Evolutionary conservation across 2,113 vertebrate genomes (phyloP).

Genomic region (Bujurquina vittata): DNA sequence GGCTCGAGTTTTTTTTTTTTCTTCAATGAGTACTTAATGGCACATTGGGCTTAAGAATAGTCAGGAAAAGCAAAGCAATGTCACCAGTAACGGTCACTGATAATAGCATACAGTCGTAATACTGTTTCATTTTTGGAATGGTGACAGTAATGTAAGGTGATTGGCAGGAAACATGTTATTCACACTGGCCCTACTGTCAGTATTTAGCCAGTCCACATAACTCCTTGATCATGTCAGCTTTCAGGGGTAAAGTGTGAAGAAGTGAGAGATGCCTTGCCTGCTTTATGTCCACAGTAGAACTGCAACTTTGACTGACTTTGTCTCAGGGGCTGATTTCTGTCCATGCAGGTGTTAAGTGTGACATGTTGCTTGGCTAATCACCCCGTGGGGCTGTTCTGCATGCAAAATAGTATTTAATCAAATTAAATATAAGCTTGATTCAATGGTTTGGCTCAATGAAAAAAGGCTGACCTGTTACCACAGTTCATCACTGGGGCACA

Average conservation of each 20-base stretch:
- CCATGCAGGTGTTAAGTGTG: slow-evolving; percentile 7
- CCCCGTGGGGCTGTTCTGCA: slow-evolving; percentile 34
- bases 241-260: neutral
- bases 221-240: neutral
- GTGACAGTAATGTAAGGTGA: neutral
- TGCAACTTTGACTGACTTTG: neutral
- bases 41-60: neutral
- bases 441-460: slow-evolving; percentile 58
- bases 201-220: neutral
- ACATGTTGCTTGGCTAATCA: slow-evolving; percentile 68
- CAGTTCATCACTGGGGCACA: slow-evolving; percentile 43
- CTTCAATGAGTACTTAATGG: fast-evolving
- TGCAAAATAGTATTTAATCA: slow-evolving; percentile 66
- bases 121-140: neutral
- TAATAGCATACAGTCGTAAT: neutral
- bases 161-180: neutral
- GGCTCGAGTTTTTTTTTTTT: too few relatives aligned
- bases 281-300: neutral
- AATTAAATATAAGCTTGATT: slow-evolving; percentile 73
- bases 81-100: neutral
- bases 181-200: neutral
- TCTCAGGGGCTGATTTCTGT: neutral
- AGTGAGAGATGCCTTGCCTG: too few relatives aligned
- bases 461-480: slow-evolving; percentile 57
- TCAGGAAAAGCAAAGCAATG: neutral